Evolutionary conservation across 2,888 invertebrate species (phyloP).

Genomic region (Pristionchus exspectatus): DNA sequence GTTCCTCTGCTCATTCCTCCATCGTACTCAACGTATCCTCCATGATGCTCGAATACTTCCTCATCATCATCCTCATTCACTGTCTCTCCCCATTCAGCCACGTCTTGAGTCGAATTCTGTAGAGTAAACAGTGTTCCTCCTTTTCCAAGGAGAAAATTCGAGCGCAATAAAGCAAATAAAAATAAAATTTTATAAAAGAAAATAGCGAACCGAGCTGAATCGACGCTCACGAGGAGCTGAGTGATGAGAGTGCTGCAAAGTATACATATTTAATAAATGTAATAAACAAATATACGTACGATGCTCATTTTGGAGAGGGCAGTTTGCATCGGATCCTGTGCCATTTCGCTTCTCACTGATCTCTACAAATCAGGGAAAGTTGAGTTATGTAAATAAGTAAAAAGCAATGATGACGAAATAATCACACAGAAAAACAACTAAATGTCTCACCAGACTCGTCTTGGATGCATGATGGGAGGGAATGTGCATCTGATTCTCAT

Average conservation of each 20-base stretch:
- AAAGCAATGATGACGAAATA: not conserved
- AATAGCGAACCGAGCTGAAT: not conserved
- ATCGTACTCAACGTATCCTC: slow-evolving; percentile 34
- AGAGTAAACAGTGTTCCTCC: not conserved
- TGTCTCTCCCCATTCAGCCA: slow-evolving; percentile 45
- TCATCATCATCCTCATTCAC: slow-evolving; percentile 27
- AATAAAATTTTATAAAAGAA: not conserved
- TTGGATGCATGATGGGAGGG: slow-evolving; percentile 25
- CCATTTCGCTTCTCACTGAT: not conserved
- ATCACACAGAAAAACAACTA: not conserved
- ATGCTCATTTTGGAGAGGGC: slow-evolving; percentile 20
- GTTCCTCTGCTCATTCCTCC: slow-evolving; percentile 35
- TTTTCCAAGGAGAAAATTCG: no score
- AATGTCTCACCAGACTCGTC: slow-evolving; percentile 2
- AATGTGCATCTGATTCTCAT: not conserved
- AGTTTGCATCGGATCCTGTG: not conserved
- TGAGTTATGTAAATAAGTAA: not conserved
- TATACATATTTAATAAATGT: not conserved
- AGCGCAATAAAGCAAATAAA: not conserved
- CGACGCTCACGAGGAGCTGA: not conserved
- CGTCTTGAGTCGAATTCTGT: slow-evolving; percentile 15
- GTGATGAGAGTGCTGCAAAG: slow-evolving; percentile 7
- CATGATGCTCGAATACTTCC: not conserved
- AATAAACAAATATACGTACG: not conserved
- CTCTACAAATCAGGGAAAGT: not conserved